These are phyloP conservation scores for Dunckerocampus dactyliophorus DNA, from an alignment of 2,113 vertebrate species.

Conservation along the genomic window DNA sequence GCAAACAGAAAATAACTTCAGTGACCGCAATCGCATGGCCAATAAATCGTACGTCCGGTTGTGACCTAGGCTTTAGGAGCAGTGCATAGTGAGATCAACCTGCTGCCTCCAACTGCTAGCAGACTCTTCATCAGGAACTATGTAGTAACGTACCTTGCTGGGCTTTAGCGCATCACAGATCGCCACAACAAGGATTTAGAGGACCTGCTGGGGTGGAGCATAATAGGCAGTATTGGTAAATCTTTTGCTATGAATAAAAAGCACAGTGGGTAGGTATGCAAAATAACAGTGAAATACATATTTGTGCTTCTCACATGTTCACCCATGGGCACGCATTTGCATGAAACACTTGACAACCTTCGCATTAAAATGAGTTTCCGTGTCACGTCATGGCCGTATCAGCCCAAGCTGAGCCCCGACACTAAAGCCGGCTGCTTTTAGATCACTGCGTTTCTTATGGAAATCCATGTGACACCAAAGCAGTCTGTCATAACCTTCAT, in stretches of 20 bases:
- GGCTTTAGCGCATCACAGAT: no score
- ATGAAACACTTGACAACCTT: slow-evolving; percentile 16
- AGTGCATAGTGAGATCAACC: no score
- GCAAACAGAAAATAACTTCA: no score
- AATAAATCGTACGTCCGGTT: no score
- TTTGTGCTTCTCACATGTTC: neutral
- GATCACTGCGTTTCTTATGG: slow-evolving; percentile 55
- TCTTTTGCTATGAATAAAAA: neutral
- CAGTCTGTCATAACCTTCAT: slow-evolving; percentile 39
- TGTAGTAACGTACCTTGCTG: no score
- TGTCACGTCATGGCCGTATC: slow-evolving; percentile 31
- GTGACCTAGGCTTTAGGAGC: no score
- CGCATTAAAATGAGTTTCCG: slow-evolving; percentile 30
- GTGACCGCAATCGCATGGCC: no score
- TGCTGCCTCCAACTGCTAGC: no score
- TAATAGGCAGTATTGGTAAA: neutral
- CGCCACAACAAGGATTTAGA: neutral
- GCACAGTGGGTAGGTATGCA: neutral
- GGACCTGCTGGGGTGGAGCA: neutral
- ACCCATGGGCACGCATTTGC: slow-evolving; percentile 11
- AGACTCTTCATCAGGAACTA: no score
- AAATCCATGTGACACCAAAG: slow-evolving; percentile 53
- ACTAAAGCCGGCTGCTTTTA: slow-evolving; percentile 46
- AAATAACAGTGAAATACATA: neutral
- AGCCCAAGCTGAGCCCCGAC: slow-evolving; percentile 34